Percentiles rank a stretch among this genome's conserved stretches.
phyloP scores from a whole-genome alignment of 2,113 vertebrate species.

The Tupaia chinensis region DNA sequence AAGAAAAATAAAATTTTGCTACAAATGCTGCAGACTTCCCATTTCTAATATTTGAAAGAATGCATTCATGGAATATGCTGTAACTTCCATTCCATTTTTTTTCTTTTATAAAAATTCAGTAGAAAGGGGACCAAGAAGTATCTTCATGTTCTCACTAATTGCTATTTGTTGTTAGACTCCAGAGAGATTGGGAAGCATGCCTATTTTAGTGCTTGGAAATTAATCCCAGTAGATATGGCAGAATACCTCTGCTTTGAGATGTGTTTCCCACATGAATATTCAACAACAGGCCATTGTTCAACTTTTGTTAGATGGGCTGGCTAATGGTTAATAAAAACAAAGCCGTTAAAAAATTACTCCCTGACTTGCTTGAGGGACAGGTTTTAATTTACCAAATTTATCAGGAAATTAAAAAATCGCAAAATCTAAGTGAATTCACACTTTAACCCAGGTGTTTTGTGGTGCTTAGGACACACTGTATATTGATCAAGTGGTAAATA shows the following conservation, averaged over 20 bases:
- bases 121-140: not conserved
- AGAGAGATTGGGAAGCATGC: not conserved
- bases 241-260: conserved; percentile 25
- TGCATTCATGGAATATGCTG: conserved; percentile 29
- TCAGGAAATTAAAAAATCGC: conserved; percentile 25
- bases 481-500: conserved; percentile 3
- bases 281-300: conserved; percentile 17
- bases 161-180: conserved; percentile 26
- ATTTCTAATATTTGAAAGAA: conserved; percentile 41
- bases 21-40: not conserved
- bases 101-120: not conserved
- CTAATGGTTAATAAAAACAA: conserved; percentile 45
- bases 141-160: not conserved
- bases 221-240: not conserved
- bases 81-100: not conserved
- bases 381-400: conserved; percentile 34
- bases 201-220: conserved; percentile 49
- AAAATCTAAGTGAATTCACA: conserved; percentile 24
- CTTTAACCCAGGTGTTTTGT: not conserved
- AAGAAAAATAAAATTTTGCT: conserved; percentile 38
- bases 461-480: not conserved
- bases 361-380: not conserved
- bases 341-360: not conserved
- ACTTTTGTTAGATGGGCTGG: not conserved
- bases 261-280: conserved; percentile 13